Base-by-base conservation (phyloP, 2,797 vertebrate genomes). In the Fistularia commersonii region DNA sequence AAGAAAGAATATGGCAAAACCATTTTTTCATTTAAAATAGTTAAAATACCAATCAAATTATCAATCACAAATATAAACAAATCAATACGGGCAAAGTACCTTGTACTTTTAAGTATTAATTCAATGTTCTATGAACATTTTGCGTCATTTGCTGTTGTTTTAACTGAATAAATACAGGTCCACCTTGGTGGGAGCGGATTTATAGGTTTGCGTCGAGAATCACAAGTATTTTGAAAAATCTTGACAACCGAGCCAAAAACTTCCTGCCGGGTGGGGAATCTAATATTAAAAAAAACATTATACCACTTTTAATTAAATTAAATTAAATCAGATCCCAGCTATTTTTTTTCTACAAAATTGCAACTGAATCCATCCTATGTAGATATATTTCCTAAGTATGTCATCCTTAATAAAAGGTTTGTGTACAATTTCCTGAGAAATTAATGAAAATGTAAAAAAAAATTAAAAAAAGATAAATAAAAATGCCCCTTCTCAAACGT, bases 21-120 rank as follows among this genome's bases (percentile, higher is more conserved):
- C 61, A 45, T 69, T 60, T 56, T 54, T 48, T 77, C 66, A 51
- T 57, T 77, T 66, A 51, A 71, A 81, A 75, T 77, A 75, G 69
- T 77, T 68, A 75, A 72, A 80, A 77, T 66, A 75, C 72, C 66
- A 75, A 84, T 79, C 77, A 41, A 63, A 59, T 56, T 45, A 74
- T 64, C 39, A 56, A 9, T 73, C 66, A 74, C 8, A 14, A 42
- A 3, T 14, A 50, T 50, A 14, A 48, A 42, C 11, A 53, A 54
- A 13, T 54, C 9, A 32, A 13, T 47, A 57, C 38, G 64, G 76
- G 61, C 8, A 48, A 77, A 84, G 79, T 82, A 82, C 71, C 56
- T 80, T 73, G 69, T 83, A 82, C 76, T 82, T 82, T 23, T 57
- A 74, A 66, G 69, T 74, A 70, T 51, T 64, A 23, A 23, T 23